A percentile compares a stretch with the other conserved stretches of the same genome.
Conservation (phyloP, 1,140 invertebrate species). For the Drosophila pseudoananassae region DNA sequence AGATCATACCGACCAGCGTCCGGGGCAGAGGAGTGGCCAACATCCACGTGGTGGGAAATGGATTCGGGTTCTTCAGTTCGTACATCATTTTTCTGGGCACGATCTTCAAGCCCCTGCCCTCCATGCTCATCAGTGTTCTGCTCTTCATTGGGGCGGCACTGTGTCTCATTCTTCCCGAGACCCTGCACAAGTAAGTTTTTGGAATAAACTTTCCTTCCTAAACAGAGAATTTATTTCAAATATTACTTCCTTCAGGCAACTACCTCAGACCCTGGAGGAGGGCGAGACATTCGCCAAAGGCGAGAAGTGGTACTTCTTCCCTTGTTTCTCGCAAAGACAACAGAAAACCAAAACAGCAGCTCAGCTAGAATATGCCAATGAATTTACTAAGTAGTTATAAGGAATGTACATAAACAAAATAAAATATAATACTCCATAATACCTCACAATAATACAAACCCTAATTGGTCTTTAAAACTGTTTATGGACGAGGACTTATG, state of each 20-base stretch:
- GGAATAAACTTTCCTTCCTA: too few relatives aligned
- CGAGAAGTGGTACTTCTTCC: slow-evolving; percentile 82
- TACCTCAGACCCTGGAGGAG: slow-evolving; percentile 86
- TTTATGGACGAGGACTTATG: not conserved
- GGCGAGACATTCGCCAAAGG: slow-evolving; percentile 86
- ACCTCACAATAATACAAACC: not conserved
- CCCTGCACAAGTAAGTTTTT: slow-evolving; percentile 84
- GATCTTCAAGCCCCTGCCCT: slow-evolving; percentile 85
- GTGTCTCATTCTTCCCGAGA: slow-evolving; percentile 87
- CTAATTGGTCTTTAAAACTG: not conserved
- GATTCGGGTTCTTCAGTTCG: slow-evolving; percentile 76
- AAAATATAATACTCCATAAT: slow-evolving; percentile 1
- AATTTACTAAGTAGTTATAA: slow-evolving; percentile 13
- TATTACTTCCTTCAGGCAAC: slow-evolving; percentile 41
- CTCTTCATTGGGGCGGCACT: slow-evolving; percentile 85
- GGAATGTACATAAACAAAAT: slow-evolving; percentile 16
- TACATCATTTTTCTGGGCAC: slow-evolving; percentile 83
- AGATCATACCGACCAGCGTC: slow-evolving; percentile 88
- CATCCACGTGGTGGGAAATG: slow-evolving; percentile 86
- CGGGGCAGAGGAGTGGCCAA: slow-evolving; percentile 86
- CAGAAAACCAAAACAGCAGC: slow-evolving; percentile 17
- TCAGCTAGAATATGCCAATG: slow-evolving; percentile 33
- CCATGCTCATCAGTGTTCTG: slow-evolving; percentile 85
- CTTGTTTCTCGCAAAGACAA: slow-evolving; percentile 40
- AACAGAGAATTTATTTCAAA: not conserved